A percentile compares a stretch with the other conserved stretches of the same genome.
Conservation (phyloP, 2,797 vertebrate genomes). For the Varecia variegata region DNA sequence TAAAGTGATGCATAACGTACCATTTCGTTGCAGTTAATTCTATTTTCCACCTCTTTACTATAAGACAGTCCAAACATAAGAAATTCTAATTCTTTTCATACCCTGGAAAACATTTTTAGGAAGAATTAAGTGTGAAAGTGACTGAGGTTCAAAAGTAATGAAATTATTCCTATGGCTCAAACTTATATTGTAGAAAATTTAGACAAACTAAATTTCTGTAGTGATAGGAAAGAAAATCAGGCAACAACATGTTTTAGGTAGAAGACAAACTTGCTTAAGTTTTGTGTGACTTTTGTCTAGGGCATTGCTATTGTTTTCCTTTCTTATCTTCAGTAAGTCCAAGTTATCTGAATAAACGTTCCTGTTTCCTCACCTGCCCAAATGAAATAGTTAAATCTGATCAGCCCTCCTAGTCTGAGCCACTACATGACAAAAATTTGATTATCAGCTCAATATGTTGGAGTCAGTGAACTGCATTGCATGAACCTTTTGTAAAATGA, state of each 20-base stretch:
- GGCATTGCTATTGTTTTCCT: background rate
- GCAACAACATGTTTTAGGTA: background rate
- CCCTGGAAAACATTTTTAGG: constrained; percentile 51
- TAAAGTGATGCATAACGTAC: constrained; percentile 2
- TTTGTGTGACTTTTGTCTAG: background rate
- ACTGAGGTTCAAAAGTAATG: constrained; percentile 61
- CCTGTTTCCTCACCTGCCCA: background rate
- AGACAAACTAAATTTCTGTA: constrained; percentile 23
- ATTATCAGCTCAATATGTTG: background rate
- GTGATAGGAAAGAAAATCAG: background rate
- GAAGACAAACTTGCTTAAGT: background rate
- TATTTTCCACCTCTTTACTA: constrained; percentile 67
- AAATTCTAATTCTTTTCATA: constrained; percentile 54
- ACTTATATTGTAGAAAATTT: constrained; percentile 43
- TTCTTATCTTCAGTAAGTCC: background rate
- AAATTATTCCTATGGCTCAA: constrained; percentile 57
- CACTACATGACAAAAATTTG: background rate
- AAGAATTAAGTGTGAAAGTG: constrained; percentile 73
- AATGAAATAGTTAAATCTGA: background rate
- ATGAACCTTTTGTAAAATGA: background rate
- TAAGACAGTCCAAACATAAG: constrained; percentile 54
- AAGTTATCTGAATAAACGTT: background rate
- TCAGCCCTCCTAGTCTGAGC: background rate
- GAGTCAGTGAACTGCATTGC: background rate
- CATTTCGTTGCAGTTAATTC: constrained; percentile 70